A percentile compares a stretch with the other conserved stretches of the same genome.
Conservation (phyloP, 2,888 invertebrate genomes). For the Oscheius myriophilus region DNA sequence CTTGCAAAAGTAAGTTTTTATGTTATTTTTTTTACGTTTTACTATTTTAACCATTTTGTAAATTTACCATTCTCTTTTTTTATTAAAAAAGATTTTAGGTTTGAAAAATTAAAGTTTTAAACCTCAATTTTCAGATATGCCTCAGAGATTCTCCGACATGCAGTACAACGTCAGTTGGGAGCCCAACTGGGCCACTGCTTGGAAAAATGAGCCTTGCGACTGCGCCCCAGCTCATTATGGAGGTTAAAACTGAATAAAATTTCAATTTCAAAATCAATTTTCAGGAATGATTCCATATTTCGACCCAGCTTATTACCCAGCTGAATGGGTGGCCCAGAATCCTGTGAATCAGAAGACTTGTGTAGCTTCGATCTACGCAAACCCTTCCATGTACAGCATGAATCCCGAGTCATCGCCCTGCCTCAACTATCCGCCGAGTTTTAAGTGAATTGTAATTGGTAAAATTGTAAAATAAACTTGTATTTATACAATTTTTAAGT, state of each 20-base stretch:
- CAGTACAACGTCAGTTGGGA: constrained; percentile 56
- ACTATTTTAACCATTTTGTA: no score
- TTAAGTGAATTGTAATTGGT: no score
- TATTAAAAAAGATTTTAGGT: no score
- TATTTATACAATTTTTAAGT: no score
- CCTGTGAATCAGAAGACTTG: constrained; percentile 53
- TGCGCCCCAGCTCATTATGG: constrained; percentile 63
- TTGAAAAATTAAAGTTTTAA: not conserved
- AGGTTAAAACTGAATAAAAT: constrained; percentile 27
- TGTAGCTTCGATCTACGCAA: constrained; percentile 55
- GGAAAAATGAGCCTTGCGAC: constrained; percentile 59
- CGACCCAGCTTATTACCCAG: constrained; percentile 62
- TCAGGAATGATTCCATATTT: constrained; percentile 60
- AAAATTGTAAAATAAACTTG: no score
- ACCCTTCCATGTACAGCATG: constrained; percentile 58
- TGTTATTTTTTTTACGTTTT: no score
- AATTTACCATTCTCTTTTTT: no score
- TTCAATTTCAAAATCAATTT: not conserved
- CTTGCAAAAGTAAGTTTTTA: constrained; percentile 53
- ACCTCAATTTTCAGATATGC: constrained; percentile 50
- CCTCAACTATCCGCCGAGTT: constrained; percentile 36
- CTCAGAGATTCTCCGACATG: constrained; percentile 50
- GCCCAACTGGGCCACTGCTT: constrained; percentile 61
- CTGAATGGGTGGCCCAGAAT: constrained; percentile 54
- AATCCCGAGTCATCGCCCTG: constrained; percentile 53